Base-by-base conservation (phyloP, 2,113 vertebrate species). In the Gallinago jamesoni region DNA sequence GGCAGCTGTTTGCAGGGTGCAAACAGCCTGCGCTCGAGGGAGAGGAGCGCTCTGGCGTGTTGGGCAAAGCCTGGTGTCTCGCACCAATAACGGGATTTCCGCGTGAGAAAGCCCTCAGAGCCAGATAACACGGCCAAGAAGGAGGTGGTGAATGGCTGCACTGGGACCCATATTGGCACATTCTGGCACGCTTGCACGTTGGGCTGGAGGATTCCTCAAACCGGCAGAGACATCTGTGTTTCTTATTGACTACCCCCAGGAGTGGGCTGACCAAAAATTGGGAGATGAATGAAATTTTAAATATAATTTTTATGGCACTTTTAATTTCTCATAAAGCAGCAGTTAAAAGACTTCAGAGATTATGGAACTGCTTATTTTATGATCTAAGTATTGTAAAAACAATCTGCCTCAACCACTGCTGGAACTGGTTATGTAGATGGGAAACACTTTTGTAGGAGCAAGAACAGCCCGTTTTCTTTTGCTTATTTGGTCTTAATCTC, bases 311-410 rank as follows among this genome's bases (percentile, higher is more conserved):
- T 84, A 93, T 4, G 28, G 90, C 1, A 12, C 37, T 78, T 91
- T 94, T 78, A 52, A 84, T 94, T 96, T 95, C 76, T 86, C 84
- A 70, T 53, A 96, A 96, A 93, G 80, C 85, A 84, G 76, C 47
- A 82, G 69, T 80, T 50, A 86, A 96, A 96, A 78, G 73, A 6
- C 37, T 89, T 96, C 3, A 20, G 74, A 94, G 84, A 93, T 87
- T 55, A 74, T 33, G 72, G 94, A 93, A 82, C 84, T 89, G 73
- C 75, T 87, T 60, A 43, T 86, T 93, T 90, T 87, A 95, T 45
- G 87, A 74, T 59, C 23, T 9, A 25, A 91, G 79, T 56, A 64
- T n/a, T 81, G 21, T 83, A 92, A 94, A 95, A 96, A 76, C 76
- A 86, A 82, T 30, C 50, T 48, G 55, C 63, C 80, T 87, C 87